These are phyloP conservation scores for Nymphalis io DNA, from an alignment of 1,140 invertebrate genomes.

Conservation along the genomic window DNA sequence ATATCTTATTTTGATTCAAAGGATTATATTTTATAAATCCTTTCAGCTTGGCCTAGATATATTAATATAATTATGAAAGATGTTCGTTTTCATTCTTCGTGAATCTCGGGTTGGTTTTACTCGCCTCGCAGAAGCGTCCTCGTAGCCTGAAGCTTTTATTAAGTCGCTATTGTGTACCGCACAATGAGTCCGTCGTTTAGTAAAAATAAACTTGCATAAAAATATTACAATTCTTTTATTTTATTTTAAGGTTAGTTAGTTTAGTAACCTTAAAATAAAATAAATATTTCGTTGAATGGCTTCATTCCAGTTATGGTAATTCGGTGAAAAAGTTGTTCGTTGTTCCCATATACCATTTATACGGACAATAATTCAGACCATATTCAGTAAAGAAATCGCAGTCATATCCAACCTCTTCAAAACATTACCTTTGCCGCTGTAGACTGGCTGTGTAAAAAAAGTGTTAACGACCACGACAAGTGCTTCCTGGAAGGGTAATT, in stretches of 20 bases:
- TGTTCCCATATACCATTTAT: slow-evolving; percentile 1
- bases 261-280: slow-evolving; percentile 6
- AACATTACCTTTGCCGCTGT: slow-evolving; percentile 11
- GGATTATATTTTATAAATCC: too few relatives aligned
- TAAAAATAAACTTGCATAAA: neutral
- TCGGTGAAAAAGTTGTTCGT: neutral
- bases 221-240: slow-evolving; percentile 7
- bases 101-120: neutral
- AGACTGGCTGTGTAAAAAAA: slow-evolving; percentile 26
- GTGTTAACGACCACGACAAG: slow-evolving; percentile 22
- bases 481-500: slow-evolving; percentile 33
- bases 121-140: slow-evolving; percentile 8
- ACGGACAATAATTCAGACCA: slow-evolving; percentile 2
- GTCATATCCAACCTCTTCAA: slow-evolving; percentile 6
- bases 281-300: neutral
- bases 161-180: slow-evolving; percentile 1
- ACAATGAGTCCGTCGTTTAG: neutral
- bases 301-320: neutral
- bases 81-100: neutral
- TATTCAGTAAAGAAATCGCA: slow-evolving; percentile 4
- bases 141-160: slow-evolving; percentile 2
- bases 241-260: too few relatives aligned
- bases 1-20: too few relatives aligned
- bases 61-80: neutral
- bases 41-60: neutral